Conservation (phyloP, 2,113 vertebrate genomes). For the Gasterosteus nipponicus region DNA sequence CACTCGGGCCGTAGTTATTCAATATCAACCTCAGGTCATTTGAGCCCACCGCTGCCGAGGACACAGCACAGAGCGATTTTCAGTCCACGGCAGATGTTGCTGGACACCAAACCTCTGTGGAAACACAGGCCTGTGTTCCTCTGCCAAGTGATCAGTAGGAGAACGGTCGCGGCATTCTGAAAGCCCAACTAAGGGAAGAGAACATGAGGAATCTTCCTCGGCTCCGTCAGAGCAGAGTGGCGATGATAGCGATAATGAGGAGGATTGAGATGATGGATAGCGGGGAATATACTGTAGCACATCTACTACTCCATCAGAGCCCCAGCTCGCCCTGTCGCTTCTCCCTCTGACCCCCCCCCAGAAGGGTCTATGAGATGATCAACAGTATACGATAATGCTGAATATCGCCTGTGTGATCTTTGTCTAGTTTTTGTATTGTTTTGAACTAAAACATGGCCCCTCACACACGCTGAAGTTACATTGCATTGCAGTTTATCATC, state of each 20-base stretch:
- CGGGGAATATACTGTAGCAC: constrained; percentile 1
- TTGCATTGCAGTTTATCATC: neutral
- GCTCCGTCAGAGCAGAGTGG: constrained; percentile 38
- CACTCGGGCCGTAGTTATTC: neutral
- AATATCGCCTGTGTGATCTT: neutral
- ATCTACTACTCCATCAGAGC: constrained; percentile 39
- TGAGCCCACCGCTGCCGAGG: neutral
- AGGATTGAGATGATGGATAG: constrained; percentile 59
- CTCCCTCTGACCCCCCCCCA: neutral
- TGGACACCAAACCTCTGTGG: constrained; percentile 1
- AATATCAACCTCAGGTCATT: neutral
- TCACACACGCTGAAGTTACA: neutral
- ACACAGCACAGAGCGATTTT: neutral
- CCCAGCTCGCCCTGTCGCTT: neutral
- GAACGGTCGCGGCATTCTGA: constrained; percentile 15
- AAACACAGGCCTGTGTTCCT: neutral
- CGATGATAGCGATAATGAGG: constrained; percentile 43
- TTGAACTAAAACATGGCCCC: neutral
- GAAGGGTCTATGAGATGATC: no score
- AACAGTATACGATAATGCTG: no score
- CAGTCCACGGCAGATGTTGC: neutral
- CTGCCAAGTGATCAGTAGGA: constrained; percentile 10
- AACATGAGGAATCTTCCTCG: constrained; percentile 34
- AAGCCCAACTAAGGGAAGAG: neutral
- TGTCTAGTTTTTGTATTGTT: neutral